Base-by-base conservation (phyloP, 2,888 invertebrate genomes). In the Lysandra bellargus region DNA sequence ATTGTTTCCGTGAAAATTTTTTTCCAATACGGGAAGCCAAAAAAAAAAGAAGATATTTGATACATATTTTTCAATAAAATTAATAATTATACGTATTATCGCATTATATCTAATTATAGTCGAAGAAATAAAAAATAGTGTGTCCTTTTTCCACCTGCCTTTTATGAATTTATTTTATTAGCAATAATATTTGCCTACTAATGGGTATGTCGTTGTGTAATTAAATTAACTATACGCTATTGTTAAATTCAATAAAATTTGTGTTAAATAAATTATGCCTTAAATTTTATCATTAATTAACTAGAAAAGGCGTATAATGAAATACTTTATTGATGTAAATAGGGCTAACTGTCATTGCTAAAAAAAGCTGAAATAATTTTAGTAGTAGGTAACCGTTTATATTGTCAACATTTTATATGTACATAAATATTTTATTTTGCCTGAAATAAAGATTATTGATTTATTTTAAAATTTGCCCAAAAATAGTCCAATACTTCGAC, bases 1-100 rank as follows among this genome's bases (percentile, higher is more conserved):
- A 53, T 53, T 53, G 12, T 53, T 53, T 53, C 14, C 14, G 53
- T 53, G 53, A 53, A 14, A 1, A 7, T 53, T 53, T 12, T 53
- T 53, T 14, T 53, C 1, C 53, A 14, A 14, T 14, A 14, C 53
- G 14, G 53, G 14, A 53, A 53, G 14, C 44, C 44, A 44, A 44
- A 44, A 44, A 44, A 37, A 37, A 23, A 23, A 23, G 23, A 4
- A 4, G 37, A 2, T 53, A 53, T 7, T 14, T 14, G 57, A 57
- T 57, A 57, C 57, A 57, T 57, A 57, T 61, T 61, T 61, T 61
- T n/a, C 61, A 61, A 61, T 61, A 23, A 61, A 61, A 61, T 61
- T 61, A 61, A 61, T 23, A 23, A 57, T 57, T 57, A 17, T 57
- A 57, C 4, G 14, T 14, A 53, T 44, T 9, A 44, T 12, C 49